Conservation (phyloP, 2,113 vertebrate species). For the Rhinoderma darwinii region DNA sequence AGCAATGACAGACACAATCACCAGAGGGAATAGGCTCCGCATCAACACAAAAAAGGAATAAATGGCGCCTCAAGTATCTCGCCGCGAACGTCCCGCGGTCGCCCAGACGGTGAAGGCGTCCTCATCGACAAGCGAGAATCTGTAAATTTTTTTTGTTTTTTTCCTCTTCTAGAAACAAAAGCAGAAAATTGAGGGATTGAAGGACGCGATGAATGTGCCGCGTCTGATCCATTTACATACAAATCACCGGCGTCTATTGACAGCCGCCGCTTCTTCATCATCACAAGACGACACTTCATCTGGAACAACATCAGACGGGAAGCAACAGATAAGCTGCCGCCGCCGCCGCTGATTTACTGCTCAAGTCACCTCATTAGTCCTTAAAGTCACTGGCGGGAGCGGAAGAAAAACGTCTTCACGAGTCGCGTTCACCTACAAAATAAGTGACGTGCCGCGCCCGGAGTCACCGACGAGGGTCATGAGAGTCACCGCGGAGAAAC, state of each 20-base stretch:
- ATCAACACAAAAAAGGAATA: neutral
- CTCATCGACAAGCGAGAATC: neutral
- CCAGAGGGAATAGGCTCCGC: neutral
- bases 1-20: no score
- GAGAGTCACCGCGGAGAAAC: no score
- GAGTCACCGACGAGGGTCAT: no score
- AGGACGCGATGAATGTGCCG: no score
- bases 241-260: neutral
- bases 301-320: neutral
- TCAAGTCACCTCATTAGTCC: constrained; percentile 8
- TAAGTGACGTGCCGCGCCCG: no score
- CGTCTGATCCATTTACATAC: neutral
- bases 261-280: constrained; percentile 12
- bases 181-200: neutral
- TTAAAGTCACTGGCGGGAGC: neutral
- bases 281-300: constrained; percentile 7
- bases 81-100: neutral
- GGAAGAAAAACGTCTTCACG: neutral
- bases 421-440: neutral
- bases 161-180: neutral
- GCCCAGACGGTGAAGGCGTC: neutral
- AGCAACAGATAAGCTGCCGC: constrained; percentile 2
- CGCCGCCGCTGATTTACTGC: neutral
- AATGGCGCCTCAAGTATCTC: no score
- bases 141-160: neutral